Evolutionary conservation across 64 coral and sea anemone species (phyloP).

Genomic region (Stichodactyla helianthus): DNA sequence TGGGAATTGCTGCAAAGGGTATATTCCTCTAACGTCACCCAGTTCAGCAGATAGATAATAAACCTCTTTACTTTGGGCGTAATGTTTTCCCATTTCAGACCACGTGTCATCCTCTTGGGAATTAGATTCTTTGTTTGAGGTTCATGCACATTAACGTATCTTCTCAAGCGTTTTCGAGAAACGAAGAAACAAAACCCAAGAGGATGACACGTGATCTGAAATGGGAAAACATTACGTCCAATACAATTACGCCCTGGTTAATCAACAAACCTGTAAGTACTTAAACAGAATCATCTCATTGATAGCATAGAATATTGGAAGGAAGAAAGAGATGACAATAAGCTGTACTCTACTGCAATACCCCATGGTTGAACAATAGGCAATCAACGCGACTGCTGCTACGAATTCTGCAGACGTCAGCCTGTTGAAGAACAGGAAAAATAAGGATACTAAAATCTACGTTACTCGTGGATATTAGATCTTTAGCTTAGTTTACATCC

Average conservation of each 20-base stretch:
- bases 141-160: too few species aligned
- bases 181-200: too few species aligned
- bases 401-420: conserved; percentile 14
- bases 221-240: background rate
- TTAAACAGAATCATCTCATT: conserved; percentile 27
- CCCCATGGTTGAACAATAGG: conserved; percentile 24
- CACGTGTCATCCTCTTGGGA: too few species aligned
- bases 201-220: background rate
- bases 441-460: too few species aligned
- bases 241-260: background rate
- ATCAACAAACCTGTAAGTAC: conserved; percentile 9
- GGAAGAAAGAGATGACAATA: conserved; percentile 21
- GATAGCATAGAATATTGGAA: conserved; percentile 21
- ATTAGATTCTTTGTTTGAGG: too few species aligned
- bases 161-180: too few species aligned
- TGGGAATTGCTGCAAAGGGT: too few species aligned
- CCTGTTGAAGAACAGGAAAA: background rate
- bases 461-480: background rate
- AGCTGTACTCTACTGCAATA: conserved; percentile 29
- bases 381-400: conserved; percentile 15
- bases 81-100: too few species aligned
- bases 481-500: background rate
- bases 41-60: too few species aligned
- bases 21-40: too few species aligned
- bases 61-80: too few species aligned